Evolutionary conservation across 2,888 invertebrate genomes (phyloP), one percentile per base, ranked within the genome.

Genomic region (Cylindroiulus punctatus): DNA sequence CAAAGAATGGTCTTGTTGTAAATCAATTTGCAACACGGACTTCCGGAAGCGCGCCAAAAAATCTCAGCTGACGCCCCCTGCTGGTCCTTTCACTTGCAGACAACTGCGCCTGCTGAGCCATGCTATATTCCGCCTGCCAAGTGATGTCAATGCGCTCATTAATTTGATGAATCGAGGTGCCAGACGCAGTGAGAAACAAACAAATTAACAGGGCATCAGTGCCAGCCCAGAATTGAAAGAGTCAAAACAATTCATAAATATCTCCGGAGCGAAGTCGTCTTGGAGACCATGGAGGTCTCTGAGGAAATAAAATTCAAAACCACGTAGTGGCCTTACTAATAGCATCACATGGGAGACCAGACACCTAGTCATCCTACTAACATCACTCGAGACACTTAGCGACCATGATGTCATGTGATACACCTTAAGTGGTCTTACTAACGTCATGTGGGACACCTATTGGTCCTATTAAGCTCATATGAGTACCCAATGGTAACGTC

Each of bases 101-200:
- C 8, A 4, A 52, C 52, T 52, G 52, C 52, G n/a, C 52, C 52
- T n/a, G 52, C 52, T n/a, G 52, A 52, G 52, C 10, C 4, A 52
- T n/a, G n/a, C 1, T 19, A 52, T 52, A 52, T 52, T 52, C 52
- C 52, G 52, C 52, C 52, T 52, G 52, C 52, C 52, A 52, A n/a
- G n/a, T 19, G n/a, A n/a, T n/a, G 52, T 52, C 52, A 52, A 52
- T 52, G 52, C n/a, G 52, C 52, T 52, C 52, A 52, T 52, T 52
- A 52, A 52, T 52, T 52, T 52, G 52, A 52, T 52, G 52, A 52
- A 52, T 52, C 52, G 52, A n/a, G 52, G 52, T 52, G 52, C n/a
- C 52, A 52, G 52, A 52, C 52, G 14, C n/a, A n/a, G n/a, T 14
- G 52, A 52, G 52, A 19, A 52, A 52, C 52, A 52, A 52, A 52